Percentiles rank a stretch among this genome's conserved stretches.
Conservation (phyloP, 2,888 invertebrate species). For the Panopea generosa region DNA sequence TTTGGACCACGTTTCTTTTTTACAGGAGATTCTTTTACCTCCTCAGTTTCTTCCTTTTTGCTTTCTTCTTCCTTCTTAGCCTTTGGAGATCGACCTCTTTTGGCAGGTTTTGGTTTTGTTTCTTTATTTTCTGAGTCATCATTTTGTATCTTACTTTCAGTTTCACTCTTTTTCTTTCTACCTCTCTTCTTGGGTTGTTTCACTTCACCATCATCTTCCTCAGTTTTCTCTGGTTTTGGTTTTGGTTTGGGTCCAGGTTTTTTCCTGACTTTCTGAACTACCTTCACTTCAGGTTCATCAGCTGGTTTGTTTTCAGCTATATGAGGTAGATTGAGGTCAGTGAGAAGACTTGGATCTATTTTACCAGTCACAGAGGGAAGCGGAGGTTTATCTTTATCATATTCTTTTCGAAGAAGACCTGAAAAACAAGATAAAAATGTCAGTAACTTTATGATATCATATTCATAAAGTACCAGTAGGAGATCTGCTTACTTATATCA, state of each 20-base stretch:
- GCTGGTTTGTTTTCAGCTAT: constrained; percentile 16
- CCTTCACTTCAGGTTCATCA: constrained; percentile 32
- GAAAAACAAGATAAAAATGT: too few relatives aligned
- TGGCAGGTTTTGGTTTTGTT: constrained; percentile 38
- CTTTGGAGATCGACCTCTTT: constrained; percentile 62
- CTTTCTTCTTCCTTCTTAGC: constrained; percentile 46
- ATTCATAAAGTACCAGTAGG: too few relatives aligned
- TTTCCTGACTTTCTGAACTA: constrained; percentile 45
- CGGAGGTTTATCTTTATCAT: constrained; percentile 59
- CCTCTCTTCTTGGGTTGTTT: constrained; percentile 44
- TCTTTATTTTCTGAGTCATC: constrained; percentile 33
- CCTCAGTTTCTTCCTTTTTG: constrained; percentile 41
- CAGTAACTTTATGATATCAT: too few relatives aligned
- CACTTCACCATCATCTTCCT: constrained; percentile 15
- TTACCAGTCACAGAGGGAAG: constrained; percentile 47
- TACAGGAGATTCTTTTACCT: constrained; percentile 52
- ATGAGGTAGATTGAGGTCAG: constrained; percentile 23
- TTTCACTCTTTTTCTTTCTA: constrained; percentile 48
- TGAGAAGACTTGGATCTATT: constrained; percentile 34
- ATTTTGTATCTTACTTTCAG: constrained; percentile 21
- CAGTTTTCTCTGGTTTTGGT: constrained; percentile 44
- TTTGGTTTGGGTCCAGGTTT: constrained; percentile 60
- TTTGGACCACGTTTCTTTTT: constrained; percentile 58
- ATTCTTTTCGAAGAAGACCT: constrained; percentile 58
- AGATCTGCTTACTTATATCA: too few relatives aligned